These are phyloP conservation scores for Morone chrysops DNA, from an alignment of 2,113 vertebrate species.

Conservation along the genomic window DNA sequence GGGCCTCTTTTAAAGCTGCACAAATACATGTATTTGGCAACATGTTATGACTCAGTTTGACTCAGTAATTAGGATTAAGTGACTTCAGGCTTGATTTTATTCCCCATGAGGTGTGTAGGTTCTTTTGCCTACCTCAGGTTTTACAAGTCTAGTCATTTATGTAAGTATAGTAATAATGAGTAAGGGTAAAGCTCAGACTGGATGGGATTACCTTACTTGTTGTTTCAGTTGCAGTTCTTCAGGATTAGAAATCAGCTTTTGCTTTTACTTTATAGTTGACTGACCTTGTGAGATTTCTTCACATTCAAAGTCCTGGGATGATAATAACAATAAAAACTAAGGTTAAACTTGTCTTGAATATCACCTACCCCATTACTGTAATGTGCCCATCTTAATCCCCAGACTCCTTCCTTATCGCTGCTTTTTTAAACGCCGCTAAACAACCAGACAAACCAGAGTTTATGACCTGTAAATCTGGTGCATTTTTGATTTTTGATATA, in stretches of 20 bases:
- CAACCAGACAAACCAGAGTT: constrained; percentile 10
- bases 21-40: neutral
- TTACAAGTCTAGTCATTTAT: neutral
- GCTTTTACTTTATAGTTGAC: neutral
- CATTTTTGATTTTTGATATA: constrained; percentile 14
- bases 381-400: neutral
- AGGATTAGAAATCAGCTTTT: neutral
- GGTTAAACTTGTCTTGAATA: neutral
- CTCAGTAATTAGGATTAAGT: constrained; percentile 17
- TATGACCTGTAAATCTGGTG: neutral
- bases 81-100: neutral
- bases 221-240: neutral
- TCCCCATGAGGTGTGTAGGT: neutral
- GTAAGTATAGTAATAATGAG: constrained; percentile 15
- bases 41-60: neutral
- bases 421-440: constrained; percentile 4
- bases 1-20: constrained; percentile 14
- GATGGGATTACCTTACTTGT: neutral
- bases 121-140: neutral
- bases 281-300: neutral
- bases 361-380: neutral
- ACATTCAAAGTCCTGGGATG: neutral
- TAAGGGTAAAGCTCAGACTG: neutral
- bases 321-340: neutral
- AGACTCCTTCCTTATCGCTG: neutral